Evolutionary conservation across 2,113 vertebrate species (phyloP), one percentile per base, ranked within the genome.

Genomic region (Clinocottus analis): DNA sequence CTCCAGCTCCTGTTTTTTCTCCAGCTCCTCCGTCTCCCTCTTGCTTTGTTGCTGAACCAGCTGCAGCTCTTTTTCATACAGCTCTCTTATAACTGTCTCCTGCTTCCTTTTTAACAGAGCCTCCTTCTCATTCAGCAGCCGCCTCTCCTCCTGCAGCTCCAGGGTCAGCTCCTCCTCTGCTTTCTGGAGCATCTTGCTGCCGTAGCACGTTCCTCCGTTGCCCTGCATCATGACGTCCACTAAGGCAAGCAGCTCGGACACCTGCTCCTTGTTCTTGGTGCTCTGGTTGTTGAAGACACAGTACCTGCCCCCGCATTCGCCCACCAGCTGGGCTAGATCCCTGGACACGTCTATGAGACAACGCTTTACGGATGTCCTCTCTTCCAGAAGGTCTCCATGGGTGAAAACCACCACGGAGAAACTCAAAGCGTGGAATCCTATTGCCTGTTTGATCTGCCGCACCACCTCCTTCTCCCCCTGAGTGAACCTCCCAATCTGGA

Each of bases 281-380:
- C 53, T 85, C 5, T 37, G 74, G 80, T 95, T 95, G 79, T 84
- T 79, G 61, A 95, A 92, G 61, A 91, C 81, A 11, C 70, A 87
- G 71, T 49, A 92, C 47, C 92, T 89, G 9, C 62, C 47, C 1
- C 83, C 88, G 29, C 92, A 93, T 67, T 71, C 72, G 0, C 1
- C 3, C 49, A 93, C 58, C 16, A 94, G 55, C 7, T 81, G 71
- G 1, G 45, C 29, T 19, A 93, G 82, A 8, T 85, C 88, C 1
- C 1, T 62, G 51, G 64, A 85, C 10, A 1, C 10, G 0, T 90
- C 86, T 13, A 89, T 85, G 4, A 90, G 58, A 53, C 21, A 76
- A 0, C 87, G 55, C 72, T 84, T 72, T 43, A 85, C 66, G 0
- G 80, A 79, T 0, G 35, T 2, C 1, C 60, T 58, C 0, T 83